Base-by-base conservation (phyloP, 2,888 invertebrate genomes). In the Xestia sexstrigata region DNA sequence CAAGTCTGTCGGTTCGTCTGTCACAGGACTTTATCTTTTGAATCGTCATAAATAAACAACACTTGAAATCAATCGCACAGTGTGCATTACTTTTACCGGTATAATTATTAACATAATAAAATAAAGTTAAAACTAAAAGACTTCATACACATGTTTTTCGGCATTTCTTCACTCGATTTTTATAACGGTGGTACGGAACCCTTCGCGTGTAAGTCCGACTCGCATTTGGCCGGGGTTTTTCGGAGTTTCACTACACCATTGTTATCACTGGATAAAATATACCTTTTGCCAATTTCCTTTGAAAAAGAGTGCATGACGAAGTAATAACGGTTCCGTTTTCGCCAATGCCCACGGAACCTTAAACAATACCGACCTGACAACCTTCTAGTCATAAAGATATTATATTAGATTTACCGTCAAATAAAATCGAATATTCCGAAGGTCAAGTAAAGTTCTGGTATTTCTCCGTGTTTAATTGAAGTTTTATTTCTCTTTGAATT, bases 341-440 rank as follows among this genome's bases (percentile, higher is more conserved):
- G 15, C 13, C 4, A 20, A 23, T 47, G 20, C 0, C 20, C 1
- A 30, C 47, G 20, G 47, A 47, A 47, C 67, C 47, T 8, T 47
- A 65, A 67, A 58, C 84, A 85, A 81, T 76, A 76, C 75, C 58
- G 49, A 49, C 65, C 55, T 70, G 58, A 69, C 72, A 72, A 65
- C 45, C 78, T 70, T 47, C 72, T 76, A 52, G 72, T 78, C 39
- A 60, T 87, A 82, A 87, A 87, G 79, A 81, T 84, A 87, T 83
- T 82, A 76, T 84, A 76, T 82, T 70, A 74, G 78, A 76, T 82
- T 87, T 82, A 85, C 70, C 58, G 76, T 78, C 71, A 65, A 74
- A 77, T 87, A 82, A 87, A 85, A 81, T 81, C 71, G 74, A 76
- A 78, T 77, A 68, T 49, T 55, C 49, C 49, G 70, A 68, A 83